Evolutionary conservation across 2,797 vertebrate species (phyloP).

Genomic region (Leucoraja ocellata): DNA sequence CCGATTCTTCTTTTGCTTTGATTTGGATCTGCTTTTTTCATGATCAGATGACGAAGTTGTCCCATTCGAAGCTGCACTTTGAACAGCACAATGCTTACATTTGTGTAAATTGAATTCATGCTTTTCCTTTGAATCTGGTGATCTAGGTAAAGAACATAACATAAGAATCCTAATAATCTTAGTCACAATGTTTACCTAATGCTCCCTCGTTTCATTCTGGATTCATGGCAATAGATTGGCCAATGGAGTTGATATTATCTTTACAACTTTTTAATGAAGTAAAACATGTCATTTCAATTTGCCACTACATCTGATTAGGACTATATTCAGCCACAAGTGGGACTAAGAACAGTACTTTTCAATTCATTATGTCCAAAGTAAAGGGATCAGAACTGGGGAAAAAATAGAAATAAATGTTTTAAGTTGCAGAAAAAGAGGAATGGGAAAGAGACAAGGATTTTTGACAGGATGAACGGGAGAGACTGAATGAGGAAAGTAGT

Average conservation of each 20-base stretch:
- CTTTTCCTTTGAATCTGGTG: background rate
- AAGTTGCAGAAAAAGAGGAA: no score
- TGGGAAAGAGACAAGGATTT: no score
- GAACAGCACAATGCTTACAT: background rate
- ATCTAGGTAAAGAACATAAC: background rate
- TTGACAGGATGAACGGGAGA: no score
- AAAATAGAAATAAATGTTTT: no score
- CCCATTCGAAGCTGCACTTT: background rate
- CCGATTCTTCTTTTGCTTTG: constrained; percentile 17
- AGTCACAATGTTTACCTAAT: background rate
- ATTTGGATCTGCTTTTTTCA: background rate
- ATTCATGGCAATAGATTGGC: background rate
- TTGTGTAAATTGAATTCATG: no score
- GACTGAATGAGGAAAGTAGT: no score
- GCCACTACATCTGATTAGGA: background rate
- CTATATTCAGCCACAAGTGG: background rate
- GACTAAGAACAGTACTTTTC: background rate
- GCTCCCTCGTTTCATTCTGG: background rate
- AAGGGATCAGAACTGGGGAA: background rate
- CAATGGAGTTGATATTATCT: background rate
- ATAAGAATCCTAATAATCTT: background rate
- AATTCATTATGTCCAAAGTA: background rate
- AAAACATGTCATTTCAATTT: background rate
- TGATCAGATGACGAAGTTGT: background rate
- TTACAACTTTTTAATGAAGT: background rate